A percentile compares a stretch with the other conserved stretches of the same genome.
phyloP scores from a whole-genome alignment of 1,140 invertebrate species.

The Acromyrmex echinatior region DNA sequence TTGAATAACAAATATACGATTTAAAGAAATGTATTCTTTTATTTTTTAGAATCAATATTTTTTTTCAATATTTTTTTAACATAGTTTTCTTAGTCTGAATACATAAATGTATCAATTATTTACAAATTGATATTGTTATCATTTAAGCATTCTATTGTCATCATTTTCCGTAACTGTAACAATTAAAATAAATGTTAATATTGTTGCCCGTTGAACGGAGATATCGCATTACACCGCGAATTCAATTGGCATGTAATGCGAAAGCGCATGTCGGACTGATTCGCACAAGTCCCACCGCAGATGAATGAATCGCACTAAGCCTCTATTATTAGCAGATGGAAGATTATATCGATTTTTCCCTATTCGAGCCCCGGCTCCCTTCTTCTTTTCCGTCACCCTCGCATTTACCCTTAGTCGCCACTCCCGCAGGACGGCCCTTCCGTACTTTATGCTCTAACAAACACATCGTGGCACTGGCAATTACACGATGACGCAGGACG shows the following conservation, averaged over 20 bases:
- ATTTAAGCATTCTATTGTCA: conserved; percentile 7
- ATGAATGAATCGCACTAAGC: conserved; percentile 83
- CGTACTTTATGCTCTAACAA: conserved; percentile 83
- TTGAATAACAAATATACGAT: neutral
- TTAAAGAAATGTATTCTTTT: neutral
- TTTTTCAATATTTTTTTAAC: neutral
- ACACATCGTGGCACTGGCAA: conserved; percentile 83
- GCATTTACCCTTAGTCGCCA: conserved; percentile 65
- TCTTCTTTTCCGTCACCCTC: conserved; percentile 71
- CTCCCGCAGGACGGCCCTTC: conserved; percentile 64
- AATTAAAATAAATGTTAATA: conserved; percentile 55
- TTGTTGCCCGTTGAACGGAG: conserved; percentile 11
- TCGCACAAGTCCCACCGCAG: conserved; percentile 76
- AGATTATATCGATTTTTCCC: conserved; percentile 85
- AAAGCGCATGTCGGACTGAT: conserved; percentile 57
- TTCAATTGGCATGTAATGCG: conserved; percentile 57
- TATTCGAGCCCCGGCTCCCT: conserved; percentile 67
- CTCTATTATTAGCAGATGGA: conserved; percentile 86
- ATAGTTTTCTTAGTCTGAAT: neutral
- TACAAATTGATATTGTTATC: conserved; percentile 5
- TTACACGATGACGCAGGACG: conserved; percentile 81
- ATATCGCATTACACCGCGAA: conserved; percentile 51
- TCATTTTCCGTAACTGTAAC: conserved; percentile 22
- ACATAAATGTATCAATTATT: neutral
- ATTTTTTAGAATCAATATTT: neutral